phyloP scores from a whole-genome alignment of 2,113 vertebrate genomes.

The Chloropsis cyanopogon region DNA sequence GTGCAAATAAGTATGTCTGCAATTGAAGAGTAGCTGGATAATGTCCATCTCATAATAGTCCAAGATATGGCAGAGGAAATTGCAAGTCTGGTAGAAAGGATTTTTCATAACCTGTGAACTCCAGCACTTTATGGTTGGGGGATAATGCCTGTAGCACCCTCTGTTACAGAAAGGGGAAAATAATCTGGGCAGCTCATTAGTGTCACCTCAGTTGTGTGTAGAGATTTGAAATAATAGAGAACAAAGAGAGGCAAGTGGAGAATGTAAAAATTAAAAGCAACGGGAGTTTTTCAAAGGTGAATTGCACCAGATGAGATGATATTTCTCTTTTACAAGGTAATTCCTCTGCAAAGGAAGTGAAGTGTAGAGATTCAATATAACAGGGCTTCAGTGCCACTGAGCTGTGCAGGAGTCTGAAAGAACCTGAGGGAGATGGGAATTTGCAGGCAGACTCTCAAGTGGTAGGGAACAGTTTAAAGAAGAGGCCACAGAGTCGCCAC shows the following conservation, averaged over 20 bases:
- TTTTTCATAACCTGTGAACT: constrained; percentile 18
- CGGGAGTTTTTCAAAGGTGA: neutral
- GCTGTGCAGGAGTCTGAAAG: neutral
- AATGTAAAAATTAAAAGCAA: neutral
- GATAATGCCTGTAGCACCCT: neutral
- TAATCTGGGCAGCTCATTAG: neutral
- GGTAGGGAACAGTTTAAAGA: neutral
- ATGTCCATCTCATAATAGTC: neutral
- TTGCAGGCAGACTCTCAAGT: neutral
- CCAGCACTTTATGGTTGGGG: neutral
- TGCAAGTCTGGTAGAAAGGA: neutral
- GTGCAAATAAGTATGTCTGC: neutral
- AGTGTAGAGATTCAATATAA: neutral
- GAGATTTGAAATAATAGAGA: neutral
- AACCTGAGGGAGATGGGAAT: neutral
- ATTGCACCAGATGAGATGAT: neutral
- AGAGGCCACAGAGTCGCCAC: neutral
- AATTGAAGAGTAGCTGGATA: neutral
- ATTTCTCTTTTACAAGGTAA: neutral
- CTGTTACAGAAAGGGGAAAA: neutral
- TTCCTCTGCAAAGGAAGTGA: neutral
- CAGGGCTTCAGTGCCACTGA: neutral
- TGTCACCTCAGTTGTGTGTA: neutral
- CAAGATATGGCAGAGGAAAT: constrained; percentile 7
- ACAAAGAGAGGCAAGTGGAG: neutral